These are phyloP conservation scores for Tretioscincus oriximinensis DNA, from an alignment of 2,113 vertebrate species.

Conservation along the genomic window DNA sequence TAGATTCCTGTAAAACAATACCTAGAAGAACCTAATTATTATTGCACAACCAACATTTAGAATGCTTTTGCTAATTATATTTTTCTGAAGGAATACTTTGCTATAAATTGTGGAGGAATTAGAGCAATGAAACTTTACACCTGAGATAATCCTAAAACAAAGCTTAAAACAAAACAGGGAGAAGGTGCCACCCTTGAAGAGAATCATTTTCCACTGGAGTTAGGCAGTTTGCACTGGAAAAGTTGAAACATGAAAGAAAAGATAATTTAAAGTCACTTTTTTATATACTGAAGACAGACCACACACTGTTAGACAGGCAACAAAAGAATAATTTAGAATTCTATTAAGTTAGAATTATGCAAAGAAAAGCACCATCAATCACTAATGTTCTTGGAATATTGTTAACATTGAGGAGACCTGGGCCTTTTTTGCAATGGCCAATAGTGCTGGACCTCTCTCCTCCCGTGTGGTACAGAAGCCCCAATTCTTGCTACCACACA, in stretches of 20 bases:
- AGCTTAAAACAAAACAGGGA: slow-evolving; percentile 2
- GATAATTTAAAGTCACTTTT: background rate
- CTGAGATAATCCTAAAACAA: slow-evolving; percentile 25
- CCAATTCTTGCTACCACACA: too few species aligned
- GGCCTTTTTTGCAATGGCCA: too few species aligned
- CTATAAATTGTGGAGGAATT: slow-evolving; percentile 34
- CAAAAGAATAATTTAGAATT: background rate
- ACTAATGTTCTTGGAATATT: background rate
- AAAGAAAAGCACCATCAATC: background rate
- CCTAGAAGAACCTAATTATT: slow-evolving; percentile 12
- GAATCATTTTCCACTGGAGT: background rate
- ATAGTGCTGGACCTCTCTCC: too few species aligned
- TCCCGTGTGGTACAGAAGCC: too few species aligned
- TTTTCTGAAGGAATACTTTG: slow-evolving; percentile 40
- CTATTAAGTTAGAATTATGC: background rate
- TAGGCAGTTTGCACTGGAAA: background rate
- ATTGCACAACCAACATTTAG: slow-evolving; percentile 30
- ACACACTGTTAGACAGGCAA: slow-evolving; percentile 19
- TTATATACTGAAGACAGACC: background rate
- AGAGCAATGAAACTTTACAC: slow-evolving; percentile 34
- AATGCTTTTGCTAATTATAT: slow-evolving; percentile 35
- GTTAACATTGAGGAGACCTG: background rate
- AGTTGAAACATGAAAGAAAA: slow-evolving; percentile 22
- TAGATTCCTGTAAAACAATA: slow-evolving; percentile 34
- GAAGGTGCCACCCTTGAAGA: background rate